phyloP scores from a whole-genome alignment of 1,140 invertebrate species.

The Caenorhabditis remanei region DNA sequence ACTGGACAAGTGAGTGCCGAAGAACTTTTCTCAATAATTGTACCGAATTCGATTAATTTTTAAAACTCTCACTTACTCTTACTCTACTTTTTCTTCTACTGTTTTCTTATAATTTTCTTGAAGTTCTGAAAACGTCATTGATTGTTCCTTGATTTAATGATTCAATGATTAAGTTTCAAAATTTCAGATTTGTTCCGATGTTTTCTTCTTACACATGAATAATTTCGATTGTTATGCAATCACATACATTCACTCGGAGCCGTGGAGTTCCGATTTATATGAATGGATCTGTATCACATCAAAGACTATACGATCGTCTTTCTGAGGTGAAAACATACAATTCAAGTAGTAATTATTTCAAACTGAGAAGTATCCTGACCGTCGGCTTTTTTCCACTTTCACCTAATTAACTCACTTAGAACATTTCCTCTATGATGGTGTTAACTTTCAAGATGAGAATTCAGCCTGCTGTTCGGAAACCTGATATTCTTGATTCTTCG shows the following conservation, averaged over 20 bases:
- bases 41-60: conserved; percentile 47
- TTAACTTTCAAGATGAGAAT: too few relatives aligned
- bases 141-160: not conserved
- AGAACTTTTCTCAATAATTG: not conserved
- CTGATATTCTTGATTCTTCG: too few relatives aligned
- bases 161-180: not conserved
- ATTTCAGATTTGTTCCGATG: not conserved
- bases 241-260: conserved; percentile 67
- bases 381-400: too few relatives aligned
- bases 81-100: not conserved
- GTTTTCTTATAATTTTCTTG: too few relatives aligned
- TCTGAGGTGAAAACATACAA: conserved; percentile 8
- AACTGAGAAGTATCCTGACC: too few relatives aligned
- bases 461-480: too few relatives aligned
- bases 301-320: conserved; percentile 49
- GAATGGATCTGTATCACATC: conserved; percentile 62
- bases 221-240: conserved; percentile 60
- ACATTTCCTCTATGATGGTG: too few relatives aligned
- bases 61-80: not conserved
- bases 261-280: conserved; percentile 65
- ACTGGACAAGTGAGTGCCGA: conserved; percentile 29
- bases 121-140: too few relatives aligned
- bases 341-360: too few relatives aligned
- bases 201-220: not conserved
- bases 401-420: too few relatives aligned